Evolutionary conservation across 2,797 vertebrate genomes (phyloP), one percentile per base, ranked within the genome.

Genomic region (Meda fulgida): DNA sequence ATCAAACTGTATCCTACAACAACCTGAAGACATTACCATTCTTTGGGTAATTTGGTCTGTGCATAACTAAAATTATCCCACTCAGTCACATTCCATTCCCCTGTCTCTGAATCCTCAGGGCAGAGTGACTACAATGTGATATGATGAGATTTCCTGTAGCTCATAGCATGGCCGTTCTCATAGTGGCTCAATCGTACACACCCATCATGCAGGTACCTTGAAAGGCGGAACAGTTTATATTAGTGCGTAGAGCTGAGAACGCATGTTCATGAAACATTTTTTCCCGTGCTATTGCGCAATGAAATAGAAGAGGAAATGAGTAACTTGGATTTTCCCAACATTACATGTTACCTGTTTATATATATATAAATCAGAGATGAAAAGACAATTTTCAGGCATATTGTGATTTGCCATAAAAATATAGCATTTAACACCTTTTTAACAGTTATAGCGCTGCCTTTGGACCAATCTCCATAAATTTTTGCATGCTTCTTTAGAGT

Each of bases 1-100:
- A 95, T 99, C 93, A 99, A 99, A 92, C 93, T 99, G 98, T 99
- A 99, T 99, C 96, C 96, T 96, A 94, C 48, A 48, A 7, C 26
- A 16, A 67, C 26, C 66, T n/a, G 18, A 34, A 23, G 43, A 85
- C 26, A 34, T 36, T 40, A 40, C 26, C 66, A 79, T 5, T 72
- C 60, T 67, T 60, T 73, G 53, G 71, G 36, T 83, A 78, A 63
- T 85, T 67, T 48, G 53, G 53, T 48, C 43, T n/a, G 46, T 48
- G 46, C 14, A 16, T 46, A 5, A 38, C 40, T 69, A 34, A 38
- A 78, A 70, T 53, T 21, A 55, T 38, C 23, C 31, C 40, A 46
- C 38, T 46, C 9, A 48, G 66, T 69, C 36, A 51, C 75, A 78
- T 84, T 84, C 73, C 83, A 70, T 80, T 80, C 29, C 53, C 38